These are phyloP conservation scores for Miopithecus talapoin DNA, from an alignment of 2,797 vertebrate genomes.

Conservation along the genomic window DNA sequence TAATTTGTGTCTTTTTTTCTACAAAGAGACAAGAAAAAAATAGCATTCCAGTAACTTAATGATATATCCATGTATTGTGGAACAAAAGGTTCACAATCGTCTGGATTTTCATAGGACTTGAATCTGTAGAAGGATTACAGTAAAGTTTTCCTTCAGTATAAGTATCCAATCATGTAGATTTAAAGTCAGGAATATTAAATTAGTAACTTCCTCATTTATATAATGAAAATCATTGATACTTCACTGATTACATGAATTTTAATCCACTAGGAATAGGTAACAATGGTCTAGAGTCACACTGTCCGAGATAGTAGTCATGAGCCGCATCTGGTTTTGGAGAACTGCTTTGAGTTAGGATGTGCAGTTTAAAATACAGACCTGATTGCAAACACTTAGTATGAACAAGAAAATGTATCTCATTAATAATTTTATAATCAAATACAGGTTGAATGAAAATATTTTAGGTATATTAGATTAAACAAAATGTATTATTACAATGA, in stretches of 20 bases:
- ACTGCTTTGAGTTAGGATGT: not conserved
- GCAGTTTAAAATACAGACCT: not conserved
- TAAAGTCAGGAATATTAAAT: not conserved
- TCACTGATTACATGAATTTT: not conserved
- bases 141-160: not conserved
- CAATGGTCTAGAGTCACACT: not conserved
- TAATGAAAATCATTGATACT: not conserved
- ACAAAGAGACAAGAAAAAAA: not conserved
- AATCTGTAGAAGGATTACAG: not conserved
- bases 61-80: not conserved
- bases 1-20: not conserved
- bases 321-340: rapidly evolving
- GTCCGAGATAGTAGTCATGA: not conserved
- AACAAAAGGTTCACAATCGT: not conserved
- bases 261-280: not conserved
- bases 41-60: not conserved
- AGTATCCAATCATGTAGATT: not conserved
- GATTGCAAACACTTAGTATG: not conserved
- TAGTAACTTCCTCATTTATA: not conserved
- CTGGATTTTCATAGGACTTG: not conserved
- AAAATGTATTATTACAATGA: not conserved
- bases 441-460: not conserved
- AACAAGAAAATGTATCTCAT: not conserved
- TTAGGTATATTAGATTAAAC: not conserved
- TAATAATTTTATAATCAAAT: not conserved